Conservation (phyloP, 2,113 vertebrate genomes). For the Cariama cristata region DNA sequence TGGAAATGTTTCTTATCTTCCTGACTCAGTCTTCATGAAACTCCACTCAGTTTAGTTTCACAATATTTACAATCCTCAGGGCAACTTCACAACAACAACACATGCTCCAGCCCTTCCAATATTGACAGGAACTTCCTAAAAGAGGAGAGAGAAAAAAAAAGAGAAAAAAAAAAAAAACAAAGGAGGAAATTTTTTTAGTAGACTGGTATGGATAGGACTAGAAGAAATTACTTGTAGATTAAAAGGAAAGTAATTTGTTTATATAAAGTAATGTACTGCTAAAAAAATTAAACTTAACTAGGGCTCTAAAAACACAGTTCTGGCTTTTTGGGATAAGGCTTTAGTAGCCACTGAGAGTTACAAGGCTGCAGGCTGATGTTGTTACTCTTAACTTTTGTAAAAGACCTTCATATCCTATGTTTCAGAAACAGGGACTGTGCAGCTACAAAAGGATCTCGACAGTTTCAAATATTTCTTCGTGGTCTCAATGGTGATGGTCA, state of each 20-base stretch:
- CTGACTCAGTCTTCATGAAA: background rate
- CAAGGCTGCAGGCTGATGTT: accelerated
- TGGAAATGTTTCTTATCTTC: background rate
- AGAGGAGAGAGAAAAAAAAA: background rate
- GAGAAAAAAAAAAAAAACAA: background rate
- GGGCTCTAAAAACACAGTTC: background rate
- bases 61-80: constrained; percentile 70
- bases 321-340: background rate
- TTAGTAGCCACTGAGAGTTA: background rate
- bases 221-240: background rate
- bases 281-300: background rate
- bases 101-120: constrained; percentile 95
- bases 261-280: background rate
- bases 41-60: background rate
- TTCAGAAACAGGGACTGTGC: accelerated
- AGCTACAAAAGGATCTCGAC: background rate
- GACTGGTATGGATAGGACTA: background rate
- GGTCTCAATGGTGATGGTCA: accelerated
- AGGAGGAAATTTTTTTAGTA: background rate
- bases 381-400: background rate
- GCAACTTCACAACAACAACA: constrained; percentile 91
- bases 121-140: constrained; percentile 92
- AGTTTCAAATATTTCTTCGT: background rate
- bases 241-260: background rate
- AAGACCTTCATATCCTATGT: accelerated